Conservation (phyloP, 2,888 invertebrate genomes). For the Apodemia duryi region DNA sequence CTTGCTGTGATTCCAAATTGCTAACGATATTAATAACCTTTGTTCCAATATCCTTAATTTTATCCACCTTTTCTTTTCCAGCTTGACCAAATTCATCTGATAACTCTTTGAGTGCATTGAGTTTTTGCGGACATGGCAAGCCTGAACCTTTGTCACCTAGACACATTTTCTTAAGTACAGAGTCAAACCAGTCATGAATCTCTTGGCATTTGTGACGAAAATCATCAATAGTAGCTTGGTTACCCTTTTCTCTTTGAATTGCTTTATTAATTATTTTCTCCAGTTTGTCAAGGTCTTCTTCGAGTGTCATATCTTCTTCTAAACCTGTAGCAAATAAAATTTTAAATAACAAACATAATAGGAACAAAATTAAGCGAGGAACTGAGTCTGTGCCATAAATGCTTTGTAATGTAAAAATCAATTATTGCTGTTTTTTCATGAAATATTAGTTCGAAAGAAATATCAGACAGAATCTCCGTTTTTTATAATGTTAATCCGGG, state of each 20-base stretch:
- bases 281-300: conserved; percentile 84
- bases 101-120: conserved; percentile 85
- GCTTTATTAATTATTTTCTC: conserved; percentile 85
- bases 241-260: conserved; percentile 86
- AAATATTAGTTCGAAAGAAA: no score
- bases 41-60: conserved; percentile 83
- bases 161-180: conserved; percentile 88
- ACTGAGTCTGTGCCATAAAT: no score
- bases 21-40: conserved; percentile 89
- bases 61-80: conserved; percentile 85
- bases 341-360: no score
- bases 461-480: no score
- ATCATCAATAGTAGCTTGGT: conserved; percentile 87
- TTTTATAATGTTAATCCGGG: no score
- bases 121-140: conserved; percentile 88
- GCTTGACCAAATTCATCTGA: conserved; percentile 86
- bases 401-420: no score
- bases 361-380: no score
- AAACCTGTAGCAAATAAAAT: conserved; percentile 48
- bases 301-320: conserved; percentile 84
- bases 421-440: no score
- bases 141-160: conserved; percentile 91
- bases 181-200: conserved; percentile 90
- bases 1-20: conserved; percentile 93
- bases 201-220: conserved; percentile 87